Evolutionary conservation across 2,888 invertebrate genomes (phyloP), one percentile per base, ranked within the genome.

Genomic region (Allophyes oxyacanthae): DNA sequence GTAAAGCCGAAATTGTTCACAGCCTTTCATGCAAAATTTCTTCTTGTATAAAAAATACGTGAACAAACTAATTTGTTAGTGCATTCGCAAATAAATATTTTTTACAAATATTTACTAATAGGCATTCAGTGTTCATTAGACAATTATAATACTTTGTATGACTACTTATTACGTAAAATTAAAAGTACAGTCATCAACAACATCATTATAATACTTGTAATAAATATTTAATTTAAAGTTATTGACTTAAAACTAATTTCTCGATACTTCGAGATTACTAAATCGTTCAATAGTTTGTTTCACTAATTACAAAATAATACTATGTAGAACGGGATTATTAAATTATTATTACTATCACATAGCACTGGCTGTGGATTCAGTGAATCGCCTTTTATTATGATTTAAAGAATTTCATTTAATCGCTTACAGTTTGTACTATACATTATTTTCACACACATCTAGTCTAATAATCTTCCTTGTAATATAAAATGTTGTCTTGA

Each of bases 271-370:
- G 54, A 67, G 30, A 33, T 37, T 44, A 40, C 50, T 50, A 51
- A 36, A 57, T 41, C 33, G 40, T 45, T 58, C 36, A 14, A 32
- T 53, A 43, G 41, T 62, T 42, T 34, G 41, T 57, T 64, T 52
- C 40, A 6, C 64, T 72, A 56, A 56, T 54, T 44, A 61, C 54
- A 67, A 33, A 26, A 33, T 54, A 59, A 54, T 66, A 66, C 70
- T 64, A 71, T 59, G 59, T 63, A 75, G 58, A 71, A 66, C 60
- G 59, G 55, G 42, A 54, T 54, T 48, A 55, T 58, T 59, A 51
- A 28, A 58, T 72, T 78, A 79, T 81, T 83, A 81, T 81, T 87
- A 85, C 81, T 91, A 91, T 91, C 90, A 91, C 90, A 89, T 85
- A 83, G 78, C 90, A 90, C 87, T 90, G 90, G 89, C 87, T 85